These are phyloP conservation scores for Dicycla oo DNA, from an alignment of 2,888 invertebrate genomes.

Conservation along the genomic window DNA sequence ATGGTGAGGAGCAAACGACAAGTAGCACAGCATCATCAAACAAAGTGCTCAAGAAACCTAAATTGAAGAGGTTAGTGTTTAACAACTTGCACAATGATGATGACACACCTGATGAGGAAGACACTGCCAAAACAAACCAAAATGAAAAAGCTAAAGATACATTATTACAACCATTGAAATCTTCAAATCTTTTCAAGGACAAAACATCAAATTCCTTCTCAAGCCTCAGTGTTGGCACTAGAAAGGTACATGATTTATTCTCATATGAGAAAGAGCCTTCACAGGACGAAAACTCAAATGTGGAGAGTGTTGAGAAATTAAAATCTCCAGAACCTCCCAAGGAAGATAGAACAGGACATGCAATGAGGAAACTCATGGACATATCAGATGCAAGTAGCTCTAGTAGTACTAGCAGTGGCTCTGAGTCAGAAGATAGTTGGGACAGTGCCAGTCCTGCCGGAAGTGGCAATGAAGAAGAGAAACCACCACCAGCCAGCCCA, in stretches of 20 bases:
- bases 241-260: conserved; percentile 83
- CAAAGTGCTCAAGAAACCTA: conserved; percentile 89
- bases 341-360: conserved; percentile 86
- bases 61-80: conserved; percentile 86
- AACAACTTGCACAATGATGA: conserved; percentile 84
- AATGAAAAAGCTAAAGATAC: conserved; percentile 81
- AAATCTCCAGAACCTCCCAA: conserved; percentile 79
- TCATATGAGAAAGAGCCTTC: conserved; percentile 84
- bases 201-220: conserved; percentile 86
- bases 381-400: conserved; percentile 88
- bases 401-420: conserved; percentile 85
- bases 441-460: conserved; percentile 83
- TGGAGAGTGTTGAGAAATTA: conserved; percentile 79
- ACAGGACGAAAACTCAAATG: conserved; percentile 85
- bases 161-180: conserved; percentile 73
- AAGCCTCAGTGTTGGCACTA: conserved; percentile 74
- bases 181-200: conserved; percentile 85
- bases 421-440: conserved; percentile 87
- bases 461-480: conserved; percentile 84
- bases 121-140: conserved; percentile 76
- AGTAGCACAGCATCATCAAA: conserved; percentile 75
- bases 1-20: conserved; percentile 90
- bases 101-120: conserved; percentile 77
- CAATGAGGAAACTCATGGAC: conserved; percentile 87
- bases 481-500: conserved; percentile 82